These are phyloP conservation scores for Odontocolon sp. DNA, from an alignment of 2,888 invertebrate species.

Conservation along the genomic window DNA sequence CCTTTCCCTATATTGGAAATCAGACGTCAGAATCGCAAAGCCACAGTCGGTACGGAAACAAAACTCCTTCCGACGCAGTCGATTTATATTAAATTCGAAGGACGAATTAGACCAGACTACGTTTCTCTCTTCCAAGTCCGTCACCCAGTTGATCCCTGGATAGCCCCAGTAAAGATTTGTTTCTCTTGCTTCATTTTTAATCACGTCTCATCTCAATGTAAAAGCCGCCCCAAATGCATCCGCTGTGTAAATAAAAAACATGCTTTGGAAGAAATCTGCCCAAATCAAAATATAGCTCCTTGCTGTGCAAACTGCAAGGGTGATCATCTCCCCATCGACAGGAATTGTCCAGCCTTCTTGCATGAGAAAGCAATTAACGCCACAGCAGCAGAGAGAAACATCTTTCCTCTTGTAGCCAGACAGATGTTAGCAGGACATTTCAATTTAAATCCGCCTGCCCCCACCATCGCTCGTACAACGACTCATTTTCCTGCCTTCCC, in stretches of 20 bases:
- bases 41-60: background rate
- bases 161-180: conserved; percentile 9
- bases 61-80: background rate
- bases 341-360: conserved; percentile 1
- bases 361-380: conserved; percentile 18
- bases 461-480: background rate
- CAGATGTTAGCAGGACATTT: background rate
- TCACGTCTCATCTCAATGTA: conserved; percentile 10
- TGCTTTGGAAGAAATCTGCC: background rate
- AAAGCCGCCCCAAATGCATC: conserved; percentile 4
- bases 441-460: background rate
- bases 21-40: conserved; percentile 24
- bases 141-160: conserved; percentile 12
- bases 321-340: background rate
- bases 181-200: conserved; percentile 17
- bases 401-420: conserved; percentile 8
- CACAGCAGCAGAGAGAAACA: conserved; percentile 14
- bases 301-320: conserved; percentile 24
- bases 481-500: background rate
- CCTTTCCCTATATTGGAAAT: background rate
- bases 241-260: background rate
- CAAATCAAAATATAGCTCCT: background rate
- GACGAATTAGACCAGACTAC: background rate
- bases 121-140: conserved; percentile 14
- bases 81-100: background rate